Conservation (phyloP, 2,888 invertebrate species). For the Apodemia duryi region DNA sequence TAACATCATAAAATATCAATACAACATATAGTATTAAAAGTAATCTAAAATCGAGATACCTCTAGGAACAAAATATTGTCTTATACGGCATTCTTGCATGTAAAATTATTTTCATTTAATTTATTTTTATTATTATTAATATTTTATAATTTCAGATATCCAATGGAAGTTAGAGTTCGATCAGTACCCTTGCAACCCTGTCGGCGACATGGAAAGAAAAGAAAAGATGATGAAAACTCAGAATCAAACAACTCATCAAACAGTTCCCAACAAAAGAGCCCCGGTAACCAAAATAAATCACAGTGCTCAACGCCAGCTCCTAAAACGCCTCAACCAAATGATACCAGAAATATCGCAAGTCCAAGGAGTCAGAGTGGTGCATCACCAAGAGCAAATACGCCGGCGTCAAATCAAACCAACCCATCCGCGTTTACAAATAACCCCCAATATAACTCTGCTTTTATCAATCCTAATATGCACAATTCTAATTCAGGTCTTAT, state of each 20-base stretch:
- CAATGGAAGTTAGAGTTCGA: constrained; percentile 91
- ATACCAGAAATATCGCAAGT: constrained; percentile 61
- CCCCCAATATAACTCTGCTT: constrained; percentile 64
- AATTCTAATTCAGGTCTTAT: constrained; percentile 64
- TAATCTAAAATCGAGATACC: no score
- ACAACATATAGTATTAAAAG: no score
- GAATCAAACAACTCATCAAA: constrained; percentile 46
- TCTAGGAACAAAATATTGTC: no score
- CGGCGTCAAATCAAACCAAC: constrained; percentile 60
- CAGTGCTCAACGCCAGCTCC: constrained; percentile 59
- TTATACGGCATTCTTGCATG: no score
- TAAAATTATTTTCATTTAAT: background rate
- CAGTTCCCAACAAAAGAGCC: constrained; percentile 56
- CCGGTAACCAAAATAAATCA: constrained; percentile 61
- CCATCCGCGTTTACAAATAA: constrained; percentile 59
- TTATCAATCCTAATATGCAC: constrained; percentile 69
- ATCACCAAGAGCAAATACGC: constrained; percentile 74
- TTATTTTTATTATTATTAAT: background rate
- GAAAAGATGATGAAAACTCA: constrained; percentile 84
- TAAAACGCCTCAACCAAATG: constrained; percentile 60
- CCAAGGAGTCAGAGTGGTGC: constrained; percentile 77
- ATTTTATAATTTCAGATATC: constrained; percentile 81
- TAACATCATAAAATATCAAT: no score
- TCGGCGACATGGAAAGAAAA: constrained; percentile 87
- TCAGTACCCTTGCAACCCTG: constrained; percentile 92